phyloP scores from a whole-genome alignment of 2,797 vertebrate species.

The Gobio occitaniae region DNA sequence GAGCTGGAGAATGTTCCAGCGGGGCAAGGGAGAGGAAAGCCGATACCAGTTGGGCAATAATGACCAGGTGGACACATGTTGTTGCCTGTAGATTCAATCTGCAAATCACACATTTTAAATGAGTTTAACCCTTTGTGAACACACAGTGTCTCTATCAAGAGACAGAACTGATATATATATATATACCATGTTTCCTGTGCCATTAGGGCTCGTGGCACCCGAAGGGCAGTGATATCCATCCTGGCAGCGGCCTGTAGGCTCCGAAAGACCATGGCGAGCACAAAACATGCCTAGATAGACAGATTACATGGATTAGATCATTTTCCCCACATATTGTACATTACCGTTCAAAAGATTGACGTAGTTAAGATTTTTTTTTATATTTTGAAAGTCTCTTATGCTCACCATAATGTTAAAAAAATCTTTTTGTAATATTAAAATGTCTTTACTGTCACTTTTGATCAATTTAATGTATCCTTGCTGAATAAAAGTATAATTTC shows the following conservation, averaged over 20 bases:
- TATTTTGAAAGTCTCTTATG: neutral
- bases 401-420: neutral
- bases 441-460: neutral
- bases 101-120: slow-evolving; percentile 36
- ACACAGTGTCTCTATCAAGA: neutral
- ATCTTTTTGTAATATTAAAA: neutral
- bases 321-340: neutral
- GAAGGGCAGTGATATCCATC: slow-evolving; percentile 83
- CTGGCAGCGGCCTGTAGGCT: slow-evolving; percentile 86
- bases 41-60: slow-evolving; percentile 85
- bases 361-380: neutral
- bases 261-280: slow-evolving; percentile 78
- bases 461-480: neutral
- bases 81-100: slow-evolving; percentile 81
- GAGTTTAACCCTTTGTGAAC: neutral
- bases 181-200: slow-evolving; percentile 80
- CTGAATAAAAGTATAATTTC: neutral
- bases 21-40: slow-evolving; percentile 84
- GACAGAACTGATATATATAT: neutral
- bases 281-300: slow-evolving; percentile 86
- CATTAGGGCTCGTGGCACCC: slow-evolving; percentile 83
- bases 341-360: neutral
- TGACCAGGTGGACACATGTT: slow-evolving; percentile 85
- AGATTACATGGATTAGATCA: slow-evolving; percentile 12
- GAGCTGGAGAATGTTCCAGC: slow-evolving; percentile 82